A percentile compares a stretch with the other conserved stretches of the same genome.
Evolutionary conservation across 2,888 invertebrate species (phyloP).

Genomic region (Torymus texanus): DNA sequence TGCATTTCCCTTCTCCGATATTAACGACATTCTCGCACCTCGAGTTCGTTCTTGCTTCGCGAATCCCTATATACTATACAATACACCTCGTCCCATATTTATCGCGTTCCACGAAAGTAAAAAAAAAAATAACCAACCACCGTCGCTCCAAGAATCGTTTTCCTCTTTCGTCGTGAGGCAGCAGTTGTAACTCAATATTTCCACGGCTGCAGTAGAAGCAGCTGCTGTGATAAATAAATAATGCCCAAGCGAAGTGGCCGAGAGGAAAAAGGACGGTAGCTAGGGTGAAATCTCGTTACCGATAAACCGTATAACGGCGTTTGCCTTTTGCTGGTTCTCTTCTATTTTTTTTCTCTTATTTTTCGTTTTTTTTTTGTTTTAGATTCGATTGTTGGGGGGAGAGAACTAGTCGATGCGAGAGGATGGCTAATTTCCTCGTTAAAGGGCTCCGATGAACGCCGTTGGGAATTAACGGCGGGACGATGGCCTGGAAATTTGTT

Average conservation of each 20-base stretch:
- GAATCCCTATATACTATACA: too few relatives aligned
- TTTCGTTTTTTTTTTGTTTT: background rate
- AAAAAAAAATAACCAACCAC: background rate
- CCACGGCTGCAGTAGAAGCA: background rate
- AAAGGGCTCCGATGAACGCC: background rate
- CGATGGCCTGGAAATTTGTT: too few relatives aligned
- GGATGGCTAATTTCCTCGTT: conserved; percentile 7
- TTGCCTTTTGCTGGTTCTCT: background rate
- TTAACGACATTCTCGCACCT: too few relatives aligned
- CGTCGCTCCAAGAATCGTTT: background rate
- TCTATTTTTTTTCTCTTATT: background rate
- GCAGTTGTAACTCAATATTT: conserved; percentile 27
- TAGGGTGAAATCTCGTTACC: conserved; percentile 42
- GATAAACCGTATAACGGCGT: conserved; percentile 23
- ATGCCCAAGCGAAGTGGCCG: conserved; percentile 25
- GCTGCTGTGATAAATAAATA: conserved; percentile 38
- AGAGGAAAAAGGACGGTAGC: conserved; percentile 5
- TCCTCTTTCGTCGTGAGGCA: background rate
- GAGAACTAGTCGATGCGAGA: background rate
- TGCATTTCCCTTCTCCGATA: too few relatives aligned
- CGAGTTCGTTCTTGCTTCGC: too few relatives aligned
- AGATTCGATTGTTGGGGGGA: background rate
- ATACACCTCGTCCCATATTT: too few relatives aligned
- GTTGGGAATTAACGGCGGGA: background rate
- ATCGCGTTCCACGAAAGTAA: background rate